phyloP scores from a whole-genome alignment of 2,797 vertebrate species.

The Moxostoma hubbsi region DNA sequence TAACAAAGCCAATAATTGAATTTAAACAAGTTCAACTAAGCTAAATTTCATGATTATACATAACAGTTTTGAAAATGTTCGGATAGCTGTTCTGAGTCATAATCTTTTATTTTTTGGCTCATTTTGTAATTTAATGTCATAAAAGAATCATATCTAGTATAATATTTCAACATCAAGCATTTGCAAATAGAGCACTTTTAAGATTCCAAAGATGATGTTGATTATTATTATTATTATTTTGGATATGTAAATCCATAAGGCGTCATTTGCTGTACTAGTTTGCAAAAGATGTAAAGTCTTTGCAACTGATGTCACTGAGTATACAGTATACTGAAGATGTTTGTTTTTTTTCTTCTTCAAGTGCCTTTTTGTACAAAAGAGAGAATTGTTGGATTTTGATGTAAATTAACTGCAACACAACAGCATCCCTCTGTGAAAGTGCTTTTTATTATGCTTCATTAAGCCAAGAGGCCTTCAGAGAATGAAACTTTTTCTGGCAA shows the following conservation, averaged over 20 bases:
- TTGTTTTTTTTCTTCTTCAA: constrained; percentile 12
- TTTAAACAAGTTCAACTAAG: not conserved
- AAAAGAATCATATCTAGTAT: not conserved
- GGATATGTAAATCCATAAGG: constrained; percentile 25
- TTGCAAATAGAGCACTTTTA: constrained; percentile 40
- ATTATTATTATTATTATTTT: constrained; percentile 13
- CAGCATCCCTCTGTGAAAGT: constrained; percentile 35
- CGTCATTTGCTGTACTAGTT: constrained; percentile 21
- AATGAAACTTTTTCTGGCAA: not conserved
- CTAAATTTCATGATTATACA: constrained; percentile 8
- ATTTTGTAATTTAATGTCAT: constrained; percentile 15
- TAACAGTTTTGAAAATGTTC: constrained; percentile 3
- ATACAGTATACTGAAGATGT: constrained; percentile 17
- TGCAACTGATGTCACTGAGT: constrained; percentile 49
- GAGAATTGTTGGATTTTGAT: not conserved
- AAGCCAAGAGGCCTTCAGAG: constrained; percentile 54
- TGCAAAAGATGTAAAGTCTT: constrained; percentile 34
- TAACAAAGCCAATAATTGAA: not conserved
- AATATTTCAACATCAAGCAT: constrained; percentile 6
- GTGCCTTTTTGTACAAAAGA: constrained; percentile 58
- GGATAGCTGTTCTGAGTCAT: not conserved
- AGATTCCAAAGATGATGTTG: constrained; percentile 44
- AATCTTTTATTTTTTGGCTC: constrained; percentile 16
- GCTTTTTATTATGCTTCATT: constrained; percentile 38
- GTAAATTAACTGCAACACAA: constrained; percentile 28